These are phyloP conservation scores for Miichthys miiuy DNA, from an alignment of 2,797 vertebrate species.

Conservation along the genomic window DNA sequence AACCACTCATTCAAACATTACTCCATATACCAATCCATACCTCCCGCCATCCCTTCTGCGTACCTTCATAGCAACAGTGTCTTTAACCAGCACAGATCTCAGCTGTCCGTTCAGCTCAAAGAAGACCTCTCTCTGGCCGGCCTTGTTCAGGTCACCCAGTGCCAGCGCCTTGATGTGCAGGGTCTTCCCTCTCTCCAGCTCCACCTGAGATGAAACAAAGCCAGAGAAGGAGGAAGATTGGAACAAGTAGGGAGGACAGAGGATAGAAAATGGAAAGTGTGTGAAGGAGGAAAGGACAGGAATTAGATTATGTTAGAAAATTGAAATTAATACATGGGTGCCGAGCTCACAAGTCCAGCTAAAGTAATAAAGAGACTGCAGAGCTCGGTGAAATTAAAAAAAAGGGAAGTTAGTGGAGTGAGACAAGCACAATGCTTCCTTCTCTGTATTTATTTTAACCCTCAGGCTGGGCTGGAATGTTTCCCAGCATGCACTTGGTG, in stretches of 20 bases:
- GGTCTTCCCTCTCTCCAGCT: conserved; percentile 94
- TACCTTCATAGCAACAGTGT: conserved; percentile 95
- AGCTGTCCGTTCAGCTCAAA: conserved; percentile 97
- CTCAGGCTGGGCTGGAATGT: neutral
- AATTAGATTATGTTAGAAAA: conserved; percentile 44
- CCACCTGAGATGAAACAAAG: conserved; percentile 85
- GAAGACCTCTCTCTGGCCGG: conserved; percentile 96
- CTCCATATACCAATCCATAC: neutral
- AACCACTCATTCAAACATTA: conserved; percentile 2
- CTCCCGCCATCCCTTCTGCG: neutral
- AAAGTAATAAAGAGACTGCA: conserved; percentile 39
- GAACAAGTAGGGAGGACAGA: neutral
- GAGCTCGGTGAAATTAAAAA: conserved; percentile 31
- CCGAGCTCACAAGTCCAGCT: conserved; percentile 36
- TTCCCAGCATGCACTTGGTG: conserved; percentile 25
- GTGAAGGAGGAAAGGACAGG: conserved; percentile 7
- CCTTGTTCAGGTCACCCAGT: conserved; percentile 92
- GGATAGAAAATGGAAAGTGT: neutral
- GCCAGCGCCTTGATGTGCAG: conserved; percentile 97
- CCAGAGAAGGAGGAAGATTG: neutral
- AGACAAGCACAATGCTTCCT: conserved; percentile 33
- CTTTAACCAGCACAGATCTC: conserved; percentile 93
- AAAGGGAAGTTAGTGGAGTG: conserved; percentile 30
- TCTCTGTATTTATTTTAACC: conserved; percentile 12
- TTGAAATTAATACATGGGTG: conserved; percentile 40